Evolutionary conservation across 2,113 vertebrate genomes (phyloP), one percentile per base, ranked within the genome.

Genomic region (Sander lucioperca): DNA sequence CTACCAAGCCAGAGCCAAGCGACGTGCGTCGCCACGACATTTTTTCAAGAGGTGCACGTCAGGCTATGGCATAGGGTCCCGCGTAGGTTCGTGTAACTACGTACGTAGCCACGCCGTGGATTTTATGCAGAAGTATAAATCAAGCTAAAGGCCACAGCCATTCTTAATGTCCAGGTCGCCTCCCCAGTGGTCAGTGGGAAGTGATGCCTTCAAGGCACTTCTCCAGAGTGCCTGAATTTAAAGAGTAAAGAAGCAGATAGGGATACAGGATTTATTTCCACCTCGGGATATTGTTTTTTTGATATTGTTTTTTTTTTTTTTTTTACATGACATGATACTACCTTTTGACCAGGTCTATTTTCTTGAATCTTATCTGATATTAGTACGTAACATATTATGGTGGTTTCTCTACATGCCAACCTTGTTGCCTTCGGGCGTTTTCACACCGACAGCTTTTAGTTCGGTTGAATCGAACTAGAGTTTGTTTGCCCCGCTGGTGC

Each of bases 101-200:
- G 36, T 39, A 39, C 7, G 36, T 39, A 39, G 8, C 36, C 36
- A 9, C 8, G 8, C 1, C 0, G 36, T 39, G 9, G 3, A 39
- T 39, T 39, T 39, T 39, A 33, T 1, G 33, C 33, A 33, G 33
- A 33, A 33, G 33, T 39, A 9, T 39, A 39, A 39, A 33, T 33
- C 33, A 33, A 6, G 33, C 6, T 30, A 48, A 80, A 86, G 47
- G 57, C 77, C 59, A 66, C 18, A 69, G 74, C 23, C 23, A 7
- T 61, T 59, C 62, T n/a, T 30, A 68, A 39, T 57, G 68, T 27
- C 45, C 18, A 16, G 70, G 62, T 79, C 58, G 62, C 3, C 67
- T 74, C 74, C 75, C 73, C 16, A 18, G 33, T 69, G 79, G 77
- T 80, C 61, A 64, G 25, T 66, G 71, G 63, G 70, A 82, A 82